Percentiles rank a stretch among this genome's conserved stretches.
These are phyloP conservation scores for Cactoblastis cactorum DNA, from an alignment of 2,888 invertebrate genomes.

Conservation along the genomic window DNA sequence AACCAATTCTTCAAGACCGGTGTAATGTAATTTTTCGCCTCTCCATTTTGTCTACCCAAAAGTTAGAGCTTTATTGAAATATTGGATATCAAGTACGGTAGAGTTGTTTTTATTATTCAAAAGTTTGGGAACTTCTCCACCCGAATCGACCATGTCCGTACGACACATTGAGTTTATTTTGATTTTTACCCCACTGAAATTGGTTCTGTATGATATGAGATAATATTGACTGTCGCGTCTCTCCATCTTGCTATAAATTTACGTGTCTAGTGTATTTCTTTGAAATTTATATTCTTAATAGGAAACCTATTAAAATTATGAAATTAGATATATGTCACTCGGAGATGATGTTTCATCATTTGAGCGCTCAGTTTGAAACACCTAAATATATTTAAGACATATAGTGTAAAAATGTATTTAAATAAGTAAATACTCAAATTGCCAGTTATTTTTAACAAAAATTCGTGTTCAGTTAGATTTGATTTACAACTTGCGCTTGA, in stretches of 20 bases:
- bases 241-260: neutral
- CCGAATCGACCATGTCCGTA: slow-evolving; percentile 38
- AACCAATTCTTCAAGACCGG: slow-evolving; percentile 63
- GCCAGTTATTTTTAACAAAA: too few relatives aligned
- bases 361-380: too few relatives aligned
- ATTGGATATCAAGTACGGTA: slow-evolving; percentile 73
- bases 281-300: too few relatives aligned
- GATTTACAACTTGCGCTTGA: too few relatives aligned
- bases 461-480: too few relatives aligned
- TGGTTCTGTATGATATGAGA: slow-evolving; percentile 33
- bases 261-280: too few relatives aligned
- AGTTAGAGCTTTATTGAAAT: slow-evolving; percentile 72
- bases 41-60: slow-evolving; percentile 67
- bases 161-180: slow-evolving; percentile 55
- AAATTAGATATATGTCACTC: neutral
- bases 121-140: slow-evolving; percentile 49
- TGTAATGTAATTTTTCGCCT: slow-evolving; percentile 73
- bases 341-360: too few relatives aligned
- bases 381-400: too few relatives aligned
- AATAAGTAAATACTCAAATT: too few relatives aligned
- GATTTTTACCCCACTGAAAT: slow-evolving; percentile 46
- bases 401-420: too few relatives aligned
- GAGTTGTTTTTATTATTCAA: slow-evolving; percentile 70
- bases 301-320: too few relatives aligned
- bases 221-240: neutral